Evolutionary conservation across 2,888 invertebrate species (phyloP).

Genomic region (Cordilura impudica): DNA sequence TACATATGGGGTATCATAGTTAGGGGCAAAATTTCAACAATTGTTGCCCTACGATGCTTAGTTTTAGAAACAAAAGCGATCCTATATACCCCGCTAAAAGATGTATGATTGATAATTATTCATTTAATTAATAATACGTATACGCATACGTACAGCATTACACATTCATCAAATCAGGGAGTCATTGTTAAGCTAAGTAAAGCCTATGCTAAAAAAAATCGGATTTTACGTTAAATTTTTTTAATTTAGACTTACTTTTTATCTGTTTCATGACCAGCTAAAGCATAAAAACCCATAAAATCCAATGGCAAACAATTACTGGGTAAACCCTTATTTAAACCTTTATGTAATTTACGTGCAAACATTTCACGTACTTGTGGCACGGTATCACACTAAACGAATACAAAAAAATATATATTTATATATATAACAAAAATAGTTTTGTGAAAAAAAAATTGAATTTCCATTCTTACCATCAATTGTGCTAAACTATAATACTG

Average conservation of each 20-base stretch:
- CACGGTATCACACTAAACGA: constrained; percentile 83
- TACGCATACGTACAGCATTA: no score
- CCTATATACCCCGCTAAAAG: no score
- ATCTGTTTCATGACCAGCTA: constrained; percentile 93
- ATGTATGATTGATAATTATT: no score
- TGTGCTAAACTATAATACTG: constrained; percentile 96
- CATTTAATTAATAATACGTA: no score
- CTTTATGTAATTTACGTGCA: constrained; percentile 94
- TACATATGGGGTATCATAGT: no score
- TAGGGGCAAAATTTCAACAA: no score
- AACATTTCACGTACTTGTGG: constrained; percentile 93
- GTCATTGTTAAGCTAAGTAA: no score
- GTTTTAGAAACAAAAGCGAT: no score
- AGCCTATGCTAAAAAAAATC: no score
- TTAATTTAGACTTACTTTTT: constrained; percentile 82
- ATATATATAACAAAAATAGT: not conserved
- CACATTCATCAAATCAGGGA: no score
- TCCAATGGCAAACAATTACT: constrained; percentile 95
- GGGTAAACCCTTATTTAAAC: constrained; percentile 88
- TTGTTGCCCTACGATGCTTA: no score
- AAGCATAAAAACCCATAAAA: constrained; percentile 96
- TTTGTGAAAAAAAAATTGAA: not conserved
- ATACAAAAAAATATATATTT: not conserved
- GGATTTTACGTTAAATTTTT: no score
- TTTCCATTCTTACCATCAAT: constrained; percentile 84